phyloP scores from a whole-genome alignment of 53 echinoderm and acorn worm species.

The Patiria pectinifera region DNA sequence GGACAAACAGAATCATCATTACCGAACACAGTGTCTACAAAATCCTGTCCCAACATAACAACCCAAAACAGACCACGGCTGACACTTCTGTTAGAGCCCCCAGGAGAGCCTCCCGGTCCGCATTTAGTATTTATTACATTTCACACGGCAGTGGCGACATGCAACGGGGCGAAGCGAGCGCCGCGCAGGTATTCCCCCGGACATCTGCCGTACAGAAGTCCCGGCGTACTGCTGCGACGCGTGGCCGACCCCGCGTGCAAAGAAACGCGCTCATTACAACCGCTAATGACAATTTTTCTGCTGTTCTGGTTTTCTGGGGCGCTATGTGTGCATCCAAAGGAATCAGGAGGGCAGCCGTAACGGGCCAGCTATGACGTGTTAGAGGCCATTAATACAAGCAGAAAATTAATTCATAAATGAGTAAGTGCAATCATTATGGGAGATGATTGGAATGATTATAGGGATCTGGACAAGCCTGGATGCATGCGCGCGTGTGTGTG shows the following conservation, averaged over 20 bases:
- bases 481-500: not conserved
- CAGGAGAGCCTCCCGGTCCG: not conserved
- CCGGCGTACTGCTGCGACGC: not conserved
- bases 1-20: conserved; percentile 11
- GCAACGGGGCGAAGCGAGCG: conserved; percentile 4
- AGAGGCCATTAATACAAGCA: conserved; percentile 44
- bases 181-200: conserved; percentile 5
- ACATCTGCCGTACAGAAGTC: conserved; percentile 54
- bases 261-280: conserved; percentile 41
- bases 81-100: conserved; percentile 11
- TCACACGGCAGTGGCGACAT: conserved; percentile 37
- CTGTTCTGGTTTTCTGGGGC: conserved; percentile 39
- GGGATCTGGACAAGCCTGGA: conserved; percentile 11
- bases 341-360: not conserved
- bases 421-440: conserved; percentile 43
- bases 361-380: conserved; percentile 44
- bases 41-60: not conserved
- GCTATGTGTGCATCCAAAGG: not conserved
- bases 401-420: conserved; percentile 66
- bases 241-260: conserved; percentile 5
- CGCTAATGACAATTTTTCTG: conserved; percentile 65
- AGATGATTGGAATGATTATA: conserved; percentile 38
- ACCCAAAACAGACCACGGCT: conserved; percentile 6
- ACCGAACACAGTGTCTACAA: conserved; percentile 20
- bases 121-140: conserved; percentile 64